Conservation (phyloP, 2,113 vertebrate species). For the Mandrillus leucophaeus region DNA sequence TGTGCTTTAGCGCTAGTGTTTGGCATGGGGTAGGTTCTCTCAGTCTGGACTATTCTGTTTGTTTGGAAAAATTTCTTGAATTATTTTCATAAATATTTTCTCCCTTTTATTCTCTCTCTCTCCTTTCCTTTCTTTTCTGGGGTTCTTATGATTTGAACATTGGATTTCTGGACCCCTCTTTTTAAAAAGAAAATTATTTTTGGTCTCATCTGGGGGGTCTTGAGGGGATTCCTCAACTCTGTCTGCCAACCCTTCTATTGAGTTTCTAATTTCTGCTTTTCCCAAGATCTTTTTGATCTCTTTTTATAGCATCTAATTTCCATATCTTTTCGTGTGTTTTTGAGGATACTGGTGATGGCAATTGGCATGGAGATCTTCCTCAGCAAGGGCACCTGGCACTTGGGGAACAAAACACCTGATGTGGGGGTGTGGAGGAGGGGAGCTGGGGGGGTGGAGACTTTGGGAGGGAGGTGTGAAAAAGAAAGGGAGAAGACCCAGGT, state of each 20-base stretch:
- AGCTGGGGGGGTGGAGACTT: background rate
- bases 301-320: slow-evolving; percentile 58
- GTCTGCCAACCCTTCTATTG: background rate
- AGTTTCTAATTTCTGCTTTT: slow-evolving; percentile 42
- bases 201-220: background rate
- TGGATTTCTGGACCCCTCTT: background rate
- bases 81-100: background rate
- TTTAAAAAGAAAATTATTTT: background rate
- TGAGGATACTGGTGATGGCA: background rate
- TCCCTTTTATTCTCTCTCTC: background rate
- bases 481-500: background rate
- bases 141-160: background rate
- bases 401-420: background rate
- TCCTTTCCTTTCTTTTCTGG: background rate
- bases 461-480: accelerated
- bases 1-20: background rate
- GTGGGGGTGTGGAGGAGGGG: accelerated
- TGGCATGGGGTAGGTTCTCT: background rate
- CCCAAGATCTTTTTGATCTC: slow-evolving; percentile 38
- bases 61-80: background rate
- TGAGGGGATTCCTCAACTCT: background rate
- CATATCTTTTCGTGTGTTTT: slow-evolving; percentile 32
- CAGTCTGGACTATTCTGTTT: background rate
- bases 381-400: background rate
- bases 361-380: background rate